These are phyloP conservation scores for Amazona vittata DNA, from an alignment of 2,113 vertebrate species.

Conservation along the genomic window DNA sequence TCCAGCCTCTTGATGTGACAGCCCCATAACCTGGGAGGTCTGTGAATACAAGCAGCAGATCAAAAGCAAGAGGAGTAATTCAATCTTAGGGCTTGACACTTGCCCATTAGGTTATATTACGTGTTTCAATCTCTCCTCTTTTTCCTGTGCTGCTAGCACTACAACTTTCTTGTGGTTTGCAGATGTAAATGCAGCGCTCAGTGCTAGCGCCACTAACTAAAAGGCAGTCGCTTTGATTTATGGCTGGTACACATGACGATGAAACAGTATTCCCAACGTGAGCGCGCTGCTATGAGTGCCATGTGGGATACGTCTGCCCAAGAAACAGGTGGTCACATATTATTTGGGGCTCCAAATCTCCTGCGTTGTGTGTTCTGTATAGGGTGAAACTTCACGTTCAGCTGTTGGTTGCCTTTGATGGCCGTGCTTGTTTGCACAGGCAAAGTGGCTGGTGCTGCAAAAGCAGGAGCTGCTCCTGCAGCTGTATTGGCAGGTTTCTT, in stretches of 20 bases:
- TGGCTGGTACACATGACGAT: not conserved
- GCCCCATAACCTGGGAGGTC: slow-evolving; percentile 20
- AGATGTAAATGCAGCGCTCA: not conserved
- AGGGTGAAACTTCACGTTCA: slow-evolving; percentile 12
- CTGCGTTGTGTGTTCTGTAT: not conserved
- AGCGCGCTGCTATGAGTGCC: not conserved
- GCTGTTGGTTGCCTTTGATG: slow-evolving; percentile 64
- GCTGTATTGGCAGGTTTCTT: not conserved
- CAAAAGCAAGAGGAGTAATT: slow-evolving; percentile 16
- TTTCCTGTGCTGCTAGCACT: not conserved
- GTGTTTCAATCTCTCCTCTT: not conserved
- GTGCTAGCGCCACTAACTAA: slow-evolving; percentile 6
- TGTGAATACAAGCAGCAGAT: slow-evolving; percentile 2
- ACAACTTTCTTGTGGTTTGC: not conserved
- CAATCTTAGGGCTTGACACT: not conserved
- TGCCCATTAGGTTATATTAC: not conserved
- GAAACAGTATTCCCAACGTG: not conserved
- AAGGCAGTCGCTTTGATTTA: slow-evolving; percentile 38
- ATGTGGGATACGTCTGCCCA: not conserved
- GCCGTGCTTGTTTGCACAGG: not conserved
- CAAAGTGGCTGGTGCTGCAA: not conserved
- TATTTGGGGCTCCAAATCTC: not conserved
- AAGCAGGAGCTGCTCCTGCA: not conserved
- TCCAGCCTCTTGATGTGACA: not conserved
- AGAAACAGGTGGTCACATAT: slow-evolving; percentile 61